Evolutionary conservation across 2,797 vertebrate genomes (phyloP), one percentile per base, ranked within the genome.

Genomic region (Otolemur crassicaudatus): DNA sequence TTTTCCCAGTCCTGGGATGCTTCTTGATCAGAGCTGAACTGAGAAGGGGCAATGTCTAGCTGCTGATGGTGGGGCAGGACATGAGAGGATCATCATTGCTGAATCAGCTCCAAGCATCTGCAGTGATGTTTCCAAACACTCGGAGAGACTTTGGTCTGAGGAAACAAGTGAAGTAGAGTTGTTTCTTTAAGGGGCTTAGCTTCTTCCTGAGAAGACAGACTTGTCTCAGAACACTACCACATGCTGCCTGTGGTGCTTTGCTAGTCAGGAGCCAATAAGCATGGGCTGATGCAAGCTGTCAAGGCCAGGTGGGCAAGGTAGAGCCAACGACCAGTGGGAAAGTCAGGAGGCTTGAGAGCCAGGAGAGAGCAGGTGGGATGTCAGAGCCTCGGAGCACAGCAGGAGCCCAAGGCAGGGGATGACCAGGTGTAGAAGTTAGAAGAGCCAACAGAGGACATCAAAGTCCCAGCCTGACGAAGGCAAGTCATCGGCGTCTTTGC

Each of bases 231-330:
- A 90, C 22, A 69, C 43, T 5, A 31, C 69, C 61, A 83, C 83
- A 91, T 85, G 87, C 94, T 94, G 76, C 63, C 70, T 7, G n/a
- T 73, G 69, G 79, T 17, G 49, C 87, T 81, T 95, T 76, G 81
- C 81, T 75, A 95, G 72, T 58, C 67, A 88, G 83, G 86, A 96
- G 96, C 91, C 96, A 98, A 58, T 91, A 88, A 90, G 60, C 80
- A 37, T 60, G 83, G 49, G 75, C 25, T 25, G 53, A 85, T 46
- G 70, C 96, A 97, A 97, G 96, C 97, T 97, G 97, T 97, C 89
- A 76, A 75, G 91, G 83, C 94, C 97, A 98, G 97, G 97, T 98
- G 96, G 91, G 46, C 93, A 97, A 91, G 83, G 86, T 77, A 97
- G 94, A 95, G 96, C 95, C 96, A 97, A 90, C 65, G 65, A 97